A percentile compares a stretch with the other conserved stretches of the same genome.
These are phyloP conservation scores for Nixonia krombeini DNA, from an alignment of 1,140 invertebrate species.

Conservation along the genomic window DNA sequence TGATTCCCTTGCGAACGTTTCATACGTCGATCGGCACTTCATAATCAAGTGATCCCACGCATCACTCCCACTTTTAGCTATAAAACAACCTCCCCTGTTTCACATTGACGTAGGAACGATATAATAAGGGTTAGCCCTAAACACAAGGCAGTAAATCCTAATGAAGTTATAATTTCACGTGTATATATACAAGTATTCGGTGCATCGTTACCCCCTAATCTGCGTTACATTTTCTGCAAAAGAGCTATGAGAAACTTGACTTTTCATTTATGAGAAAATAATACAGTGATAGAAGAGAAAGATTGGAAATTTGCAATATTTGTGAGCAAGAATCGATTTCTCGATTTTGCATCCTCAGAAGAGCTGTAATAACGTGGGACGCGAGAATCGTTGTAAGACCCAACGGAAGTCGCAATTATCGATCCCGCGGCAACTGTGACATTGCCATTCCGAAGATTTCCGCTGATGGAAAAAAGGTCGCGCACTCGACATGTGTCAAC, in stretches of 20 bases:
- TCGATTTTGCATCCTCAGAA: not conserved
- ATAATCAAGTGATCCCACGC: slow-evolving; percentile 48
- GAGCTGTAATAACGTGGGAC: not conserved
- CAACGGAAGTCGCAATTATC: slow-evolving; percentile 6
- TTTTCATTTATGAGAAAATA: slow-evolving; percentile 16
- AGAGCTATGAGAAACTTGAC: slow-evolving; percentile 23
- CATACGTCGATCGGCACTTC: slow-evolving; percentile 50
- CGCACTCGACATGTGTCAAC: slow-evolving; percentile 5
- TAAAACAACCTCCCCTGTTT: slow-evolving; percentile 42
- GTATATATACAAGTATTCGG: slow-evolving; percentile 15
- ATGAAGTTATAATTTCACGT: slow-evolving; percentile 23
- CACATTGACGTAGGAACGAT: slow-evolving; percentile 40
- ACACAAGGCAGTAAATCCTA: slow-evolving; percentile 28
- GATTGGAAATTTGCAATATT: not conserved
- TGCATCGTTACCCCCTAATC: slow-evolving; percentile 17
- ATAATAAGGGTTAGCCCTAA: slow-evolving; percentile 34
- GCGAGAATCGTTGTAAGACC: not conserved
- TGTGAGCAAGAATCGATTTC: not conserved
- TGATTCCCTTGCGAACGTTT: slow-evolving; percentile 36
- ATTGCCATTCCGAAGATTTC: slow-evolving; percentile 1
- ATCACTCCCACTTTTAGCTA: slow-evolving; percentile 40
- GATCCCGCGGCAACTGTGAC: not conserved
- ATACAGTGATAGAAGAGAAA: not conserved
- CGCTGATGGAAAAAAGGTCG: slow-evolving; percentile 3
- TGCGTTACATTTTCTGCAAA: slow-evolving; percentile 19